Conservation (phyloP, 2,113 vertebrate species). For the Strigops habroptila region DNA sequence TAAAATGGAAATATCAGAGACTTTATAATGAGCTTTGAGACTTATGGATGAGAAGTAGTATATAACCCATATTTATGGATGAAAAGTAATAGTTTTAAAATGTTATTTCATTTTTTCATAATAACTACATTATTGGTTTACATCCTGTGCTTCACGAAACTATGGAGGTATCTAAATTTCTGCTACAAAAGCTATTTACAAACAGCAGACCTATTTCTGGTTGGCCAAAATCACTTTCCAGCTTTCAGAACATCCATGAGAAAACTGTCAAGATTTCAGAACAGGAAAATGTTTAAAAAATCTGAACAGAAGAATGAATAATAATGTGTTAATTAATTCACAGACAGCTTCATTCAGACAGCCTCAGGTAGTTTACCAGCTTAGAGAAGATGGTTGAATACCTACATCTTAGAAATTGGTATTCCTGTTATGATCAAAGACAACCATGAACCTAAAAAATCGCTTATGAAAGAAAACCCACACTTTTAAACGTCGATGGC, state of each 20-base stretch:
- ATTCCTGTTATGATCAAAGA: background rate
- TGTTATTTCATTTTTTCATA: background rate
- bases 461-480: background rate
- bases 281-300: background rate
- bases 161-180: background rate
- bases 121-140: background rate
- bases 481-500: background rate
- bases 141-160: background rate
- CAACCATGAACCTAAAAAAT: background rate
- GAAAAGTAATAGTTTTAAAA: background rate
- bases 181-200: background rate
- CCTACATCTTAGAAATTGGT: background rate
- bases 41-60: background rate
- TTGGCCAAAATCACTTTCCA: background rate
- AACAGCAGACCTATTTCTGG: background rate
- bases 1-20: background rate
- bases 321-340: background rate
- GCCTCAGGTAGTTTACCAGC: background rate
- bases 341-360: background rate
- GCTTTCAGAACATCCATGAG: background rate
- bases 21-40: background rate
- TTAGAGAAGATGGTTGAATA: background rate
- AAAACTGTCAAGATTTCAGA: background rate
- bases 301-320: background rate
- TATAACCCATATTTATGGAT: background rate